phyloP scores from a whole-genome alignment of 2,797 vertebrate genomes.

The Crenichthys baileyi region DNA sequence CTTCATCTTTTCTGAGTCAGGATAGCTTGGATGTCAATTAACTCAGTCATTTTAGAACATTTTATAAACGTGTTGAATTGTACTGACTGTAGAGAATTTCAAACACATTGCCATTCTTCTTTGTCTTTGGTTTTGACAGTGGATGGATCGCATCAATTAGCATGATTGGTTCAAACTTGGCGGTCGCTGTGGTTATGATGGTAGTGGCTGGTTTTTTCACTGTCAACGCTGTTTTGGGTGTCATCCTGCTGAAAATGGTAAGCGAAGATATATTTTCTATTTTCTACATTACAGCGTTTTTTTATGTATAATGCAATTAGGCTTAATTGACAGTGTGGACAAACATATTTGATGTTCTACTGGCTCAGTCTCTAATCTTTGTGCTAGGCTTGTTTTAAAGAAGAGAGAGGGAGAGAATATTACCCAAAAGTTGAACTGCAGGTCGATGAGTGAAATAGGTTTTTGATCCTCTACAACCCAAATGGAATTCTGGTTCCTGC shows the following conservation, averaged over 20 bases:
- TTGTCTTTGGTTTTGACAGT: conserved; percentile 71
- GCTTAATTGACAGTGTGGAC: neutral
- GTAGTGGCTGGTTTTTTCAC: conserved; percentile 95
- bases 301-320: neutral
- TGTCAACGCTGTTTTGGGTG: conserved; percentile 81
- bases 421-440: neutral
- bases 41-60: neutral
- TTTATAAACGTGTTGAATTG: neutral
- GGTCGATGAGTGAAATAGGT: neutral
- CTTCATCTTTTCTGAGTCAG: neutral
- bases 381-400: neutral
- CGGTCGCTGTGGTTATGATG: conserved; percentile 92
- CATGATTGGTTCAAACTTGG: conserved; percentile 67
- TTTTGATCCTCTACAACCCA: neutral
- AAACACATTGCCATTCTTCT: neutral
- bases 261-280: neutral
- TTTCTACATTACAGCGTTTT: neutral
- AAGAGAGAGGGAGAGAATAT: neutral
- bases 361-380: too few species aligned
- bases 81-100: neutral
- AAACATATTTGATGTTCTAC: too few species aligned
- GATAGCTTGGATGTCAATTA: neutral
- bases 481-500: neutral
- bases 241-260: conserved; percentile 94
- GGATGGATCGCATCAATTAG: conserved; percentile 92